A percentile compares a stretch with the other conserved stretches of the same genome.
Conservation (phyloP, 2,113 vertebrate genomes). For the Loxodonta africana region DNA sequence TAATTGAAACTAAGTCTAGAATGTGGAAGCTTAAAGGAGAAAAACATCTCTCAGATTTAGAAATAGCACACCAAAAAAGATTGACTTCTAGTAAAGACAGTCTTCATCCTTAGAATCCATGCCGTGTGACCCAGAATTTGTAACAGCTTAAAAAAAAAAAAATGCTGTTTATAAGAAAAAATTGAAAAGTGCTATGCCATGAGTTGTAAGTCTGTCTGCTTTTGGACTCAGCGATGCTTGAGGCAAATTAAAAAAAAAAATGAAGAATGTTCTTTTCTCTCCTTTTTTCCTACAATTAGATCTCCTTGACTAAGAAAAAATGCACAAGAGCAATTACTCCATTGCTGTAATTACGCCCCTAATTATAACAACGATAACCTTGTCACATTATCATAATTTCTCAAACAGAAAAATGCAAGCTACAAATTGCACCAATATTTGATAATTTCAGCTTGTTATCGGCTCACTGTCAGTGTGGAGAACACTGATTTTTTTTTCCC, state of each 20-base stretch:
- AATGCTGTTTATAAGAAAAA: not conserved
- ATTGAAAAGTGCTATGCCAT: not conserved
- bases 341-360: constrained; percentile 77
- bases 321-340: constrained; percentile 67
- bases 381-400: constrained; percentile 75
- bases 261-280: not conserved
- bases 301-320: constrained; percentile 67
- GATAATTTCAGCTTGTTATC: constrained; percentile 71
- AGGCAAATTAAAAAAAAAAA: not conserved
- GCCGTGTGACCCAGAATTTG: not conserved
- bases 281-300: constrained; percentile 18
- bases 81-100: not conserved
- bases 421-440: constrained; percentile 63
- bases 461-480: not conserved
- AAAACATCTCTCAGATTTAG: constrained; percentile 25
- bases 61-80: not conserved
- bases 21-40: not conserved
- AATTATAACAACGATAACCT: constrained; percentile 77
- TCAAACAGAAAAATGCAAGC: constrained; percentile 67
- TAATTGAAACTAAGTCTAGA: not conserved
- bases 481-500: not conserved
- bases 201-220: not conserved
- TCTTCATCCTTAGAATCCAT: not conserved
- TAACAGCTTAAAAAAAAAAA: not conserved
- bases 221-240: not conserved